A percentile compares a stretch with the other conserved stretches of the same genome.
These are phyloP conservation scores for Heliconius eleuchia DNA, from an alignment of 1,140 invertebrate species.

Conservation along the genomic window DNA sequence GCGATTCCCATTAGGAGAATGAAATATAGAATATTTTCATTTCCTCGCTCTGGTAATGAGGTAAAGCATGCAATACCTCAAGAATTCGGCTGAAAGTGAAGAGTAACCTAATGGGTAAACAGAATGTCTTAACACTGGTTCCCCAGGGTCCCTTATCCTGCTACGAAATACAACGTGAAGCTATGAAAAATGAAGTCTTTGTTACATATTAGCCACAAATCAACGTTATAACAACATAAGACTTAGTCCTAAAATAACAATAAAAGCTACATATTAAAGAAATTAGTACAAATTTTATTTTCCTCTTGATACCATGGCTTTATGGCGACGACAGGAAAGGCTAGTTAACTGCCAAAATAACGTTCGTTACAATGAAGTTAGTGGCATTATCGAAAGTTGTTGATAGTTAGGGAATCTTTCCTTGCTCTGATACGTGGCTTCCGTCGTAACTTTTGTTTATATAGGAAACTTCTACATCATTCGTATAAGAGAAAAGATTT, in stretches of 20 bases:
- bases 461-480: conserved; percentile 55
- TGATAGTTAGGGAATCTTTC: conserved; percentile 70
- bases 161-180: too few relatives aligned
- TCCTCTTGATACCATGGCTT: conserved; percentile 16
- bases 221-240: not conserved
- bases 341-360: conserved; percentile 47
- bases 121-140: too few relatives aligned
- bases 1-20: too few relatives aligned
- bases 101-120: too few relatives aligned
- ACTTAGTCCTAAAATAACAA: not conserved
- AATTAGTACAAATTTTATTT: conserved; percentile 10
- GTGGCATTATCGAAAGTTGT: conserved; percentile 68
- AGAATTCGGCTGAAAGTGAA: too few relatives aligned
- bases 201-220: not conserved
- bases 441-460: conserved; percentile 55
- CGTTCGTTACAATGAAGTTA: conserved; percentile 62
- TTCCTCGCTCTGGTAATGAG: too few relatives aligned
- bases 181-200: too few relatives aligned
- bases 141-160: too few relatives aligned
- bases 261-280: conserved; percentile 21
- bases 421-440: conserved; percentile 63
- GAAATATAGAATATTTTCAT: too few relatives aligned
- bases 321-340: conserved; percentile 20
- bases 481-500: conserved; percentile 55
- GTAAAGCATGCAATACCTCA: too few relatives aligned